These are phyloP conservation scores for Melanostigma gelatinosum DNA, from an alignment of 2,113 vertebrate species.

Conservation along the genomic window DNA sequence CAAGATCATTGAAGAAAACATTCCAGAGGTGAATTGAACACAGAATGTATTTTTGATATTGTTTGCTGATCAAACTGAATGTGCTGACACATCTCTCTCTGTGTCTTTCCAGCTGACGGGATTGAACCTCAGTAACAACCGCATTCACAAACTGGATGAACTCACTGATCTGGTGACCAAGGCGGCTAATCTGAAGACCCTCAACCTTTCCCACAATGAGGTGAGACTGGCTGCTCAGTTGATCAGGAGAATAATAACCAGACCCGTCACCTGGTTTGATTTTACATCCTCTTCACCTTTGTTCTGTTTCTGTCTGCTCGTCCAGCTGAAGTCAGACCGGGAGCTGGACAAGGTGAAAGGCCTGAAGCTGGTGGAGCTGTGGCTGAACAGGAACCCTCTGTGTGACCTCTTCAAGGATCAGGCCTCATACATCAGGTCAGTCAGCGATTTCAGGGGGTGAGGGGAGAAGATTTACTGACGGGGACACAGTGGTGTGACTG, in stretches of 20 bases:
- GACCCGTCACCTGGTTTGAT: neutral
- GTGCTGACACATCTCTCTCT: conserved; percentile 11
- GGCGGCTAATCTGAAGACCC: conserved; percentile 86
- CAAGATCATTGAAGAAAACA: conserved; percentile 90
- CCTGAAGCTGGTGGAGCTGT: conserved; percentile 90
- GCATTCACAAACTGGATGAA: conserved; percentile 87
- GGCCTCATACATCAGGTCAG: conserved; percentile 91
- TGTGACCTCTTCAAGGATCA: conserved; percentile 89
- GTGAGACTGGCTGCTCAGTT: conserved; percentile 65
- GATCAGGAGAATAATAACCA: neutral
- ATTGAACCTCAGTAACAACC: conserved; percentile 90
- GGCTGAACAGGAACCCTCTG: conserved; percentile 88
- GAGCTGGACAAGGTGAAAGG: conserved; percentile 91
- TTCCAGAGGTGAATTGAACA: conserved; percentile 86
- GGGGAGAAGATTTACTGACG: neutral
- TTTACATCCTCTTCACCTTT: neutral
- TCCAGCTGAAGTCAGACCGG: conserved; percentile 87
- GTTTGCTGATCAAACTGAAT: neutral
- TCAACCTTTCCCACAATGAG: conserved; percentile 91
- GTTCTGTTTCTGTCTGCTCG: neutral
- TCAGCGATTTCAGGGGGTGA: conserved; percentile 42
- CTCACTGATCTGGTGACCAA: conserved; percentile 84
- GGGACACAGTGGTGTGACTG: conserved; percentile 2
- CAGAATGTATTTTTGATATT: neutral
- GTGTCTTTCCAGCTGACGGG: conserved; percentile 79